Evolutionary conservation across 2,888 invertebrate species (phyloP).

Genomic region (Craniophora ligustri): DNA sequence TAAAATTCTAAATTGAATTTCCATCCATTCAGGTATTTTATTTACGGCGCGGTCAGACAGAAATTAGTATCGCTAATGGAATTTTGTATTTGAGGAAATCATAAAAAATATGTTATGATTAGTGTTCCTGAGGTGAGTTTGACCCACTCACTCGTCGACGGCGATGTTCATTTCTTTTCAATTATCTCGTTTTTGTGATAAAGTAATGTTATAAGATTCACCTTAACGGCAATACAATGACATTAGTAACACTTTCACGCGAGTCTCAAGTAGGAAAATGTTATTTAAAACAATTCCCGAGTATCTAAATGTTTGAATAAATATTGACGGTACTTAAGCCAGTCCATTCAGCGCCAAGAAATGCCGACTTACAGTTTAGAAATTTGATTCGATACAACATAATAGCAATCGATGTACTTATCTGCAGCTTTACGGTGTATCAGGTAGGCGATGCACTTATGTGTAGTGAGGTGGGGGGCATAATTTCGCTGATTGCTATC

Average conservation of each 20-base stretch:
- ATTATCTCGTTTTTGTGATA: conserved; percentile 34
- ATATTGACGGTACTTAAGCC: conserved; percentile 9
- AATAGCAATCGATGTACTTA: conserved; percentile 40
- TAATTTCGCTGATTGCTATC: conserved; percentile 74
- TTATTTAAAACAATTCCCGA: conserved; percentile 25
- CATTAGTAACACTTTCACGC: conserved; percentile 41
- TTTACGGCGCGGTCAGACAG: conserved; percentile 30
- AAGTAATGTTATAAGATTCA: conserved; percentile 21
- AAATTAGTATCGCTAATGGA: conserved; percentile 49
- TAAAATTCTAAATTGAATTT: conserved; percentile 32
- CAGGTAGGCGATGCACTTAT: conserved; percentile 44
- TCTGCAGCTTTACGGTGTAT: conserved; percentile 50
- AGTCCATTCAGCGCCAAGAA: conserved; percentile 26
- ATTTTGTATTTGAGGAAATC: conserved; percentile 44
- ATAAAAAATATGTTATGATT: conserved; percentile 48
- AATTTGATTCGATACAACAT: conserved; percentile 43
- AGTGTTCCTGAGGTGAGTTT: conserved; percentile 27
- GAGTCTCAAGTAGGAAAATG: background rate
- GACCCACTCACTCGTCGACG: conserved; percentile 41
- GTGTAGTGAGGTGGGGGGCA: conserved; percentile 58
- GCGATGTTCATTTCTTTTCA: conserved; percentile 37
- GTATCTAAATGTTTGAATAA: conserved; percentile 4
- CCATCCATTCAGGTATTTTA: conserved; percentile 36
- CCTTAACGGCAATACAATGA: conserved; percentile 30
- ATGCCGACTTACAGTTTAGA: conserved; percentile 32